Evolutionary conservation across 2,113 vertebrate species (phyloP), one percentile per base, ranked within the genome.

Genomic region (Camelus dromedarius): DNA sequence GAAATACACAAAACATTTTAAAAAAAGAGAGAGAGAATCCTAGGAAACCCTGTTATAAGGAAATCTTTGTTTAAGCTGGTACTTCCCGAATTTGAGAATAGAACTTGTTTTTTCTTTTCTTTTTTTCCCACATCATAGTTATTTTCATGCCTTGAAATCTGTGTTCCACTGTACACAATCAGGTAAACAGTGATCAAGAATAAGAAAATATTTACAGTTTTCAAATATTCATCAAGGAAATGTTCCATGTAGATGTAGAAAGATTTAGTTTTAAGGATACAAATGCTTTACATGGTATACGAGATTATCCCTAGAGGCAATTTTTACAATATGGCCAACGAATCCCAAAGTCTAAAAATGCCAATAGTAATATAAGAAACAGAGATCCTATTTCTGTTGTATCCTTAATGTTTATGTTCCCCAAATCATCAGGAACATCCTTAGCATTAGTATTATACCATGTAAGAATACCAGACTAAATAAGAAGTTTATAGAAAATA

Each of bases 221-320:
- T 69, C 32, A 69, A 69, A 30, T 66, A 82, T 50, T 67, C 50
- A 69, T 32, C 32, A 69, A 93, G 70, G 60, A 89, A 32, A 76
- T 42, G 10, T 76, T 82, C 32, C 52, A 64, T 56, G 35, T 70
- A 79, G 38, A 84, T 38, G 24, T 56, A 64, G 35, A 58, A 79
- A 84, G 38, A 92, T 10, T 80, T 66, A 52, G 48, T 52, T 91
- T 96, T 79, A 95, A 69, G 48, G 15, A 30, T 76, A 92, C 30
- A 70, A 70, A 70, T 77, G 14, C 13, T 86, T 76, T 88, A 48
- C 13, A 58, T 70, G 13, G 19, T 62, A 48, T 35, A 64, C 56
- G 69, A 46, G 67, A 72, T 20, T 73, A 79, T 66, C 16, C 9
- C 54, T 79, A 58, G 13, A 72, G 18, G 9, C 64, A 66, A 38